phyloP scores from a whole-genome alignment of 2,113 vertebrate species.

The Megaceryle maxima region DNA sequence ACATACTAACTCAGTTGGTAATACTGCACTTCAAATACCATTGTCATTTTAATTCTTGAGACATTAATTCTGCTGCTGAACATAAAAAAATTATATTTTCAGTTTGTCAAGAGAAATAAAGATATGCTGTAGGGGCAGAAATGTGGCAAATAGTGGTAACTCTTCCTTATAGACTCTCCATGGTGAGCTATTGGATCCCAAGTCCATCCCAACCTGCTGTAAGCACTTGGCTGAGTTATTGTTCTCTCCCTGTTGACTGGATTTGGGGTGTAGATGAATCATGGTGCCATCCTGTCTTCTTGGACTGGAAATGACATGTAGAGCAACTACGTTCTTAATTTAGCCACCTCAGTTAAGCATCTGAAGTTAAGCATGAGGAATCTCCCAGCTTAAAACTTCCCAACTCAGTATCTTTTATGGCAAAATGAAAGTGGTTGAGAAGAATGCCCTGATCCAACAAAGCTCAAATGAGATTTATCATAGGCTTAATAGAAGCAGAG shows the following conservation, averaged over 20 bases:
- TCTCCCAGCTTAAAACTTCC: neutral
- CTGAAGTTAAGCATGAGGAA: neutral
- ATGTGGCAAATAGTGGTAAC: neutral
- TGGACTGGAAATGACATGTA: neutral
- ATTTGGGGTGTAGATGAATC: neutral
- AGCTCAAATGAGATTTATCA: neutral
- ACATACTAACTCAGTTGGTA: neutral
- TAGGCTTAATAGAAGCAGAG: neutral
- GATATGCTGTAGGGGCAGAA: neutral
- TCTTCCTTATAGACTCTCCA: neutral
- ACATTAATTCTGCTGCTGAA: neutral
- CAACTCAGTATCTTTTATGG: rapidly evolving
- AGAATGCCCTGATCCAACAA: neutral
- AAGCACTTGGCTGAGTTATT: neutral
- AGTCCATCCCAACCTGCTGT: neutral
- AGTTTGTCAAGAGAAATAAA: neutral
- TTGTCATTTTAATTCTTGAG: neutral
- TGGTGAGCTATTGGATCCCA: neutral
- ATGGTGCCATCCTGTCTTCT: neutral
- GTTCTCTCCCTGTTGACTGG: neutral
- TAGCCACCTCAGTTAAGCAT: neutral
- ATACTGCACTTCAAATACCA: neutral
- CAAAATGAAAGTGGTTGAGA: neutral
- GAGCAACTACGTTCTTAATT: neutral
- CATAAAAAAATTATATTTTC: neutral